Evolutionary conservation across 1,140 invertebrate species (phyloP).

Genomic region (Drosophila ambigua): DNA sequence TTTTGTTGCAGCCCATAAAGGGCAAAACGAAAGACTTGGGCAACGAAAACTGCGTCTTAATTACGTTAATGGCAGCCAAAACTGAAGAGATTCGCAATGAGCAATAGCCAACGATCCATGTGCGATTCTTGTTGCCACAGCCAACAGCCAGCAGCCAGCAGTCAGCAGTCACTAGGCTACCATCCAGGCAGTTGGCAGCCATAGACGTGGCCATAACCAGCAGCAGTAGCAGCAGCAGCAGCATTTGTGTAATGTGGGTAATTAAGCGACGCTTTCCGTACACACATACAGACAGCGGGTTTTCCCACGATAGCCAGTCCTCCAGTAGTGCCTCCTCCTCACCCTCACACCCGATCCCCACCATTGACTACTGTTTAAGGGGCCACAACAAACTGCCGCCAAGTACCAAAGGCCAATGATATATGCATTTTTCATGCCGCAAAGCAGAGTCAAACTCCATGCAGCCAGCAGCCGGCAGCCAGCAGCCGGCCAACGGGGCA

Average conservation of each 20-base stretch:
- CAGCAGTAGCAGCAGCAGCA: constrained; percentile 13
- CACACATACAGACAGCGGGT: constrained; percentile 50
- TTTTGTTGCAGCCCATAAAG: constrained; percentile 64
- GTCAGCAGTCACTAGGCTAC: background rate
- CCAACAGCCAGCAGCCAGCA: constrained; percentile 11
- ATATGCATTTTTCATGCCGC: constrained; percentile 76
- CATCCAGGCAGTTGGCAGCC: background rate
- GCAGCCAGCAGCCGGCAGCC: constrained; percentile 21
- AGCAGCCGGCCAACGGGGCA: constrained; percentile 8
- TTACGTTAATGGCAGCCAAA: constrained; percentile 71
- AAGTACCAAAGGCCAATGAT: constrained; percentile 78
- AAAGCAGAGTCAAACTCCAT: constrained; percentile 27
- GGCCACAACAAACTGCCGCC: constrained; percentile 70
- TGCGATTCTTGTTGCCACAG: constrained; percentile 67
- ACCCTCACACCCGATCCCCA: constrained; percentile 3
- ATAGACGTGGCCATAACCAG: constrained; percentile 6
- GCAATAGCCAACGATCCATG: constrained; percentile 43
- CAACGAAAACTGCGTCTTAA: constrained; percentile 71
- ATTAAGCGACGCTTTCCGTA: constrained; percentile 67
- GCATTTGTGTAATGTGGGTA: constrained; percentile 79
- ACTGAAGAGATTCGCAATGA: constrained; percentile 40
- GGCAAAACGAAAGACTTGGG: constrained; percentile 64
- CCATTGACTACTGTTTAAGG: constrained; percentile 66
- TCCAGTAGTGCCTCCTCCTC: constrained; percentile 11
- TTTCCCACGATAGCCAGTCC: constrained; percentile 72